These are phyloP conservation scores for Dromococcyx pavoninus DNA, from an alignment of 2,797 vertebrate species.

Conservation along the genomic window DNA sequence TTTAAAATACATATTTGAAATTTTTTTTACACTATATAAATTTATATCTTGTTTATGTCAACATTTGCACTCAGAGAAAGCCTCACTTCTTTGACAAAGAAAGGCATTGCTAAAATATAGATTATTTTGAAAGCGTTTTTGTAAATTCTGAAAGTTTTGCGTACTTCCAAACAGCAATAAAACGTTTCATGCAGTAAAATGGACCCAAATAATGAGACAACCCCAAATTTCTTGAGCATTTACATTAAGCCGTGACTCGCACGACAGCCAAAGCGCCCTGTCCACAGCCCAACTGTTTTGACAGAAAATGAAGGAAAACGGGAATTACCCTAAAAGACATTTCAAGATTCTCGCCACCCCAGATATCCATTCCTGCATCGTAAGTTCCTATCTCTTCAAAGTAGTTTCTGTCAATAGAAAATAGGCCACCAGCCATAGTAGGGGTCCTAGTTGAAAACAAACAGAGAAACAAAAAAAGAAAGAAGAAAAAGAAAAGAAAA, in stretches of 20 bases:
- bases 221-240: neutral
- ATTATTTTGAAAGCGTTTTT: neutral
- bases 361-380: slow-evolving; percentile 99
- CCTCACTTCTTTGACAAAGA: neutral
- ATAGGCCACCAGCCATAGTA: slow-evolving; percentile 97
- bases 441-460: slow-evolving; percentile 88
- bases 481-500: slow-evolving; percentile 48
- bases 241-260: neutral
- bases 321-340: slow-evolving; percentile 96
- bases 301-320: slow-evolving; percentile 74
- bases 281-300: slow-evolving; percentile 3
- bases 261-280: neutral
- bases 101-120: neutral
- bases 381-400: slow-evolving; percentile 99
- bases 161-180: neutral
- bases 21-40: neutral
- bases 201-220: neutral
- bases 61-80: neutral
- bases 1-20: neutral
- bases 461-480: slow-evolving; percentile 8
- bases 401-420: slow-evolving; percentile 95
- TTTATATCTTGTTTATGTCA: neutral
- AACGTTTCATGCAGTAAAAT: slow-evolving; percentile 16
- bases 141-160: neutral
- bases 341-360: slow-evolving; percentile 98